Percentiles rank a stretch among this genome's conserved stretches.
These are phyloP conservation scores for Platycnemis pennipes DNA, from an alignment of 2,888 invertebrate genomes.

Conservation along the genomic window DNA sequence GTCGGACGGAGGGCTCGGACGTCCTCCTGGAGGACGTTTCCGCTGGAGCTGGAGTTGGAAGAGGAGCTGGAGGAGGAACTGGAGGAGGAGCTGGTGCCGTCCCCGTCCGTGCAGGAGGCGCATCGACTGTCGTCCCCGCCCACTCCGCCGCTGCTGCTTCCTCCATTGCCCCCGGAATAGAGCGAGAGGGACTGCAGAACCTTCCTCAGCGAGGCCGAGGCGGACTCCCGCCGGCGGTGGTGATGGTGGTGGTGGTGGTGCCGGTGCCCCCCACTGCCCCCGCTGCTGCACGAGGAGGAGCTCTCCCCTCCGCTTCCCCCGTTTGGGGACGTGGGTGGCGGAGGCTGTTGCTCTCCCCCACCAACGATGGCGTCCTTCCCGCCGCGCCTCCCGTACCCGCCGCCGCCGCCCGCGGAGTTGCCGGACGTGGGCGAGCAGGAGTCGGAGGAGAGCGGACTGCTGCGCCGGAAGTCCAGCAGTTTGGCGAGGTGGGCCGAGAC, in stretches of 20 bases:
- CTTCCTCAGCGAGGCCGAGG: conserved; percentile 78
- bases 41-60: conserved; percentile 50
- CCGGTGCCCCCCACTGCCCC: background rate
- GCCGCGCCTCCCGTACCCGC: background rate
- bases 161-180: conserved; percentile 82
- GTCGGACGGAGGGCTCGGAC: background rate
- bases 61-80: background rate
- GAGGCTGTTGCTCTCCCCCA: background rate
- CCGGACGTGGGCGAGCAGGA: conserved; percentile 24
- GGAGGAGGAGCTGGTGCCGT: conserved; percentile 30
- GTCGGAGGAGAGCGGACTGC: conserved; percentile 12
- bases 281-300: conserved; percentile 72
- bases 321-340: conserved; percentile 38
- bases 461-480: conserved; percentile 48
- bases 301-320: conserved; percentile 78
- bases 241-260: conserved; percentile 74
- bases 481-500: conserved; percentile 48
- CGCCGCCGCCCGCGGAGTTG: background rate
- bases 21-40: conserved; percentile 40
- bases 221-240: conserved; percentile 79
- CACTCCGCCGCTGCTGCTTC: conserved; percentile 74
- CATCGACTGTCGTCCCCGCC: conserved; percentile 76
- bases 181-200: conserved; percentile 82
- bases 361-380: conserved; percentile 1
- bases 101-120: conserved; percentile 50